Conservation (phyloP, 2,888 invertebrate species). For the Dicranocentrus wangi region DNA sequence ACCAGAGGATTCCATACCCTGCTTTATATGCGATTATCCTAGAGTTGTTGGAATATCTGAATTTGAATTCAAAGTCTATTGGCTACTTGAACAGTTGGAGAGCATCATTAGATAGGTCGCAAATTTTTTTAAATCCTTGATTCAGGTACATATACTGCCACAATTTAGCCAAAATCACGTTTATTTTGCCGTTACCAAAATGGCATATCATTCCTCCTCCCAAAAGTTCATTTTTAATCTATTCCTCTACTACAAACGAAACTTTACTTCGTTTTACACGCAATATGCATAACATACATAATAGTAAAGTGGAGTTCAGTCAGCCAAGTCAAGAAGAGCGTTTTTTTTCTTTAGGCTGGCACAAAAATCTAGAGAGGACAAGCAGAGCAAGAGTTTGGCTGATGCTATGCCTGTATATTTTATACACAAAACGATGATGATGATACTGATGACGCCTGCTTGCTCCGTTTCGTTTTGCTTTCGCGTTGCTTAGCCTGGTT, state of each 20-base stretch:
- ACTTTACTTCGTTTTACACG: constrained; percentile 13
- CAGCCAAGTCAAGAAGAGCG: constrained; percentile 21
- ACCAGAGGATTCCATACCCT: too few relatives aligned
- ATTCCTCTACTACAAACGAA: not conserved
- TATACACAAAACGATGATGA: constrained; percentile 32
- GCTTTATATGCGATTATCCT: too few relatives aligned
- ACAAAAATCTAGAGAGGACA: constrained; percentile 26
- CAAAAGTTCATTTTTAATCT: not conserved
- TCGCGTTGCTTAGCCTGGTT: constrained; percentile 14
- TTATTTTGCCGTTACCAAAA: not conserved
- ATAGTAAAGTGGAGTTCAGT: constrained; percentile 8
- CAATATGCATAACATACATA: constrained; percentile 16
- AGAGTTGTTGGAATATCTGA: too few relatives aligned
- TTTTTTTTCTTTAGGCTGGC: constrained; percentile 25
- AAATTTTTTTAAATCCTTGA: too few relatives aligned
- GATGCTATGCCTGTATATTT: constrained; percentile 24
- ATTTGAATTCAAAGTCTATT: too few relatives aligned
- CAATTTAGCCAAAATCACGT: constrained; percentile 14
- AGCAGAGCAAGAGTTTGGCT: constrained; percentile 36
- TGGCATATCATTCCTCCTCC: not conserved
- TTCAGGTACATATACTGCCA: too few relatives aligned
- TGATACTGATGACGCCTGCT: constrained; percentile 59
- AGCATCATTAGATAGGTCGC: too few relatives aligned
- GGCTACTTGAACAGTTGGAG: too few relatives aligned
- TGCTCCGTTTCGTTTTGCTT: constrained; percentile 49